Percentiles rank a stretch among this genome's conserved stretches.
Evolutionary conservation across 2,797 vertebrate genomes (phyloP).

Genomic region (Enteromius afrohamiltoni): DNA sequence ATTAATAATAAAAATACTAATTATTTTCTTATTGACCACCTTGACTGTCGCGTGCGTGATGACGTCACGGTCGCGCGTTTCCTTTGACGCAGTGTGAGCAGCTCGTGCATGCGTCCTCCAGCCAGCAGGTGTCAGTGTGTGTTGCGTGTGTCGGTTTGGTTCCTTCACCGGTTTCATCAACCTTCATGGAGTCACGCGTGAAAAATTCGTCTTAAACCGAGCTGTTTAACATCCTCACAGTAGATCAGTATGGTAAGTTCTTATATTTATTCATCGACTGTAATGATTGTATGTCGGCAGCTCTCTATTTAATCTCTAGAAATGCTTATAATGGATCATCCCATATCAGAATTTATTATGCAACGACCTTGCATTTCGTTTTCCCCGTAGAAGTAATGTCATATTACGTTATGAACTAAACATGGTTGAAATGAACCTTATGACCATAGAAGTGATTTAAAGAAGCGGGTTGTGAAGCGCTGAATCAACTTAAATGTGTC

Average conservation of each 20-base stretch:
- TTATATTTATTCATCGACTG: no score
- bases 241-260: conserved; percentile 37
- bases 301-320: background rate
- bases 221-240: background rate
- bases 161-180: conserved; percentile 28
- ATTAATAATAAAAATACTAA: no score
- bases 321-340: background rate
- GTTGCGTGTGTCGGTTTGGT: accelerated
- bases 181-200: conserved; percentile 44
- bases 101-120: background rate
- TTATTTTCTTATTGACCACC: background rate
- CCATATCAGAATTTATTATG: background rate
- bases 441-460: background rate
- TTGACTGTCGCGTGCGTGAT: background rate
- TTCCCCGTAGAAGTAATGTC: background rate
- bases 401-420: background rate
- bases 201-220: background rate
- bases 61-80: background rate
- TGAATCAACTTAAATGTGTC: no score
- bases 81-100: background rate
- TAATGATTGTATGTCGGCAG: no score
- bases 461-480: background rate
- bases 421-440: background rate
- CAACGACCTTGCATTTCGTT: conserved; percentile 31
- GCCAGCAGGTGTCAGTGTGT: conserved; percentile 28